Base-by-base conservation (phyloP, 2,888 invertebrate genomes). In the Yponomeuta cagnagella region DNA sequence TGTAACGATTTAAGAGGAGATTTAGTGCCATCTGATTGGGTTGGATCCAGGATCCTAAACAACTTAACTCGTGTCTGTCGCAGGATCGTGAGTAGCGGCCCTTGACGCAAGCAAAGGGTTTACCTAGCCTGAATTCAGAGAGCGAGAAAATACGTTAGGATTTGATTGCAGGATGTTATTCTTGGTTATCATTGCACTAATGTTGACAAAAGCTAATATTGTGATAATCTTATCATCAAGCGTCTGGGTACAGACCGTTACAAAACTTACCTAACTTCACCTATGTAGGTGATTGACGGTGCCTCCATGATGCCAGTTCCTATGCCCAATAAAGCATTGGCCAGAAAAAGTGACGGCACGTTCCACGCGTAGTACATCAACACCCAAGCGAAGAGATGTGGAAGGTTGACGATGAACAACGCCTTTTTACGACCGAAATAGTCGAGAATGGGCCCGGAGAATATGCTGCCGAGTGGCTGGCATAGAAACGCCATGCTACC, bases 241-340 rank as follows among this genome's bases (percentile, higher is more conserved):
- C 43, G 43, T 43, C 8, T 4, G 2, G 4, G 1, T 5, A 43
- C 15, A 58, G 52, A 65, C n/a, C 30, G 48, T 9, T 5, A 43
- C 43, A 43, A 43, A 43, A 71, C 71, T 77, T 75, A 93, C 93
- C 92, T 90, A 63, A 94, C 87, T 87, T 94, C 94, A 1, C 94
- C 94, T n/a, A 94, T 89, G 73, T 94, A 94, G 1, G 94, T 93
- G n/a, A 94, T 83, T 1, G 93, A 92, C 0, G 94, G 94, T 0
- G 93, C 93, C 76, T 94, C 94, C 93, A 94, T 93, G 23, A 94
- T 87, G 0, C 94, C 94, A 3, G 93, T 93, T 0, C 94, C 93
- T 5, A 94, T 85, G 0, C 94, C 94, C 71, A 94, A 81, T 31
- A 94, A 76, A 0, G 93, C 90, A 65, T 92, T 93, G 0, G 88